Base-by-base conservation (phyloP, 1,140 invertebrate species). In the Camponotus pennsylvanicus region DNA sequence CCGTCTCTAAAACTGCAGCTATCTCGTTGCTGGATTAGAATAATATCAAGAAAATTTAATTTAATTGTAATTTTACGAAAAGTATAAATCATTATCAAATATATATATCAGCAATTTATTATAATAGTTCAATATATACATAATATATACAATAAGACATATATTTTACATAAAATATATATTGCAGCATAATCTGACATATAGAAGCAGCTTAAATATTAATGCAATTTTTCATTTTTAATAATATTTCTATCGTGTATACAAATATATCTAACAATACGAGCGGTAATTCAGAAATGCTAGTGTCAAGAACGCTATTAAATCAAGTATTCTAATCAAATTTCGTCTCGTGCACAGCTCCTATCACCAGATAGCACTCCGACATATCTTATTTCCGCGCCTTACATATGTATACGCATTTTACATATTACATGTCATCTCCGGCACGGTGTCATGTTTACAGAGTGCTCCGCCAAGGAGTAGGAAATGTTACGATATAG, bases 391-490 rank as follows among this genome's bases (percentile, higher is more conserved):
- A 83, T 83, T 83, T 73, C 73, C 83, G 80, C 63, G 77, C 85
- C 34, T 67, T 85, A 88, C 86, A 86, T 86, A 88, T 88, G 87
- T 86, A 73, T 80, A 55, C 67, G 37, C 63, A 32, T 67, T 88
- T 67, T 75, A 80, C 76, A 45, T 85, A 66, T 78, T 76, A 57
- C 77, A 70, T 66, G 40, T 61, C 79, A 76, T 85, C 55, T 76
- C 63, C 76, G 79, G 55, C 37, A 52, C 37, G 69, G 79, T 83
- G 79, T 83, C 69, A 75, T 83, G 79, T 75, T 73, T 75, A 83
- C 79, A 83, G 69, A 73, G 69, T 82, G 67, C 79, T 82, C 40
- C 57, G 42, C 55, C 69, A 63, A 73, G 59, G 40, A 83, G 73
- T 73, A 45, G 67, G 69, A 84, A 73, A 75, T 55, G 49, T 57